Conservation (phyloP, 2,888 invertebrate genomes). For the Brachyptera risi region DNA sequence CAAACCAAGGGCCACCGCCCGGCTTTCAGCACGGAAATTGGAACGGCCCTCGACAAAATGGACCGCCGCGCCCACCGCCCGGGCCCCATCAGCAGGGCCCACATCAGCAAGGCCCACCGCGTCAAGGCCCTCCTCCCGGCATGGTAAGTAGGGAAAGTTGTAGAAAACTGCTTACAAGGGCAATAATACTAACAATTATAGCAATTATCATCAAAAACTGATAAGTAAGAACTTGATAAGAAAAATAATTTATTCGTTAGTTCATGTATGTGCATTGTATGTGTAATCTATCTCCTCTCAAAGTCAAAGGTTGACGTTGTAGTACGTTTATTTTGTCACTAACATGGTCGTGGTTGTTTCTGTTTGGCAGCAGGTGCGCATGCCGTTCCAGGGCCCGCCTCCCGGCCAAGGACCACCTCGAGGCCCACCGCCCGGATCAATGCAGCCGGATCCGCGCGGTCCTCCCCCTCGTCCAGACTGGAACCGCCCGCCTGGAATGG, state of each 20-base stretch:
- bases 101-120: constrained; percentile 51
- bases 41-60: constrained; percentile 55
- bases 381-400: constrained; percentile 43
- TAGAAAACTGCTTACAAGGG: too few species aligned
- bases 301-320: too few species aligned
- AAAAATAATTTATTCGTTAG: too few species aligned
- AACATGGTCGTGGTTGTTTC: too few species aligned
- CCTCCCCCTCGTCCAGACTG: constrained; percentile 65
- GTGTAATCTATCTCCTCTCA: too few species aligned
- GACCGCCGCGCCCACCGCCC: constrained; percentile 34
- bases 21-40: constrained; percentile 56
- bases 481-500: constrained; percentile 61
- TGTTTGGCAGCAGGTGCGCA: constrained; percentile 31
- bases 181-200: too few species aligned
- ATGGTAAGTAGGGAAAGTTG: constrained; percentile 52
- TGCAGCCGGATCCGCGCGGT: constrained; percentile 56
- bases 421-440: constrained; percentile 54
- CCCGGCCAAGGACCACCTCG: constrained; percentile 52
- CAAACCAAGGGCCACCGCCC: constrained; percentile 54
- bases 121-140: constrained; percentile 50
- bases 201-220: too few species aligned
- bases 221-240: too few species aligned
- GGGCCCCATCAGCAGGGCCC: constrained; percentile 44
- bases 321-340: too few species aligned
- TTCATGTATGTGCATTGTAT: too few species aligned